phyloP scores from a whole-genome alignment of 2,888 invertebrate species.

The Drosophila recens region DNA sequence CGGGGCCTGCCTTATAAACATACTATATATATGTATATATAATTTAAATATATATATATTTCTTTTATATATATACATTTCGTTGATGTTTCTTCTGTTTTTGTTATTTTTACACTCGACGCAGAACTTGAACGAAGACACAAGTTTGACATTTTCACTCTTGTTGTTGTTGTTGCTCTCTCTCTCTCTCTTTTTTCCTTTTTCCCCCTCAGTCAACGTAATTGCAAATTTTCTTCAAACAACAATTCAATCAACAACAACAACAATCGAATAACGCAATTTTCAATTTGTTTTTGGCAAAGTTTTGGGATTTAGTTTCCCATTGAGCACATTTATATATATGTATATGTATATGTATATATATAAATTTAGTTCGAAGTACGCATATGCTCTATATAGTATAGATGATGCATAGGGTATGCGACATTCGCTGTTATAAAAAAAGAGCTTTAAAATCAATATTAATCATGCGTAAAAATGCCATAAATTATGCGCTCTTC shows the following conservation, averaged over 20 bases:
- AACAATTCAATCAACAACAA: conserved; percentile 56
- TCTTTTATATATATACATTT: conserved; percentile 11
- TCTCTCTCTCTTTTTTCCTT: not conserved
- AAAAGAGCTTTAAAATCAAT: conserved; percentile 79
- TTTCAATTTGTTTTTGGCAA: conserved; percentile 62
- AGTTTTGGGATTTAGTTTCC: conserved; percentile 26
- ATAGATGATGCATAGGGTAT: conserved; percentile 31
- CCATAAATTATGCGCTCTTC: conserved; percentile 72
- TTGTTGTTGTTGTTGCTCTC: conserved; percentile 11
- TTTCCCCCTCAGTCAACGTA: conserved; percentile 8
- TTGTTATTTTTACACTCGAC: conserved; percentile 19
- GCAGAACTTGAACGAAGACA: conserved; percentile 61
- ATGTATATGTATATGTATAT: not conserved
- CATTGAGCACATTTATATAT: not conserved
- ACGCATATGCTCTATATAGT: not conserved
- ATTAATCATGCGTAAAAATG: conserved; percentile 81
- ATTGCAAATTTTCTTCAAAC: conserved; percentile 25
- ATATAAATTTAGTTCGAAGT: conserved; percentile 14
- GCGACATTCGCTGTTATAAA: conserved; percentile 18
- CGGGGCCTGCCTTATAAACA: conserved; percentile 42
- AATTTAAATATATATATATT: conserved; percentile 19
- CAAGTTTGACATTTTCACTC: conserved; percentile 49
- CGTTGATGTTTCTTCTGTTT: conserved; percentile 9
- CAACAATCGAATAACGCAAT: conserved; percentile 35
- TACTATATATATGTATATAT: conserved; percentile 8